Conservation (phyloP, 2,113 vertebrate genomes). For the Cnemophilus loriae region DNA sequence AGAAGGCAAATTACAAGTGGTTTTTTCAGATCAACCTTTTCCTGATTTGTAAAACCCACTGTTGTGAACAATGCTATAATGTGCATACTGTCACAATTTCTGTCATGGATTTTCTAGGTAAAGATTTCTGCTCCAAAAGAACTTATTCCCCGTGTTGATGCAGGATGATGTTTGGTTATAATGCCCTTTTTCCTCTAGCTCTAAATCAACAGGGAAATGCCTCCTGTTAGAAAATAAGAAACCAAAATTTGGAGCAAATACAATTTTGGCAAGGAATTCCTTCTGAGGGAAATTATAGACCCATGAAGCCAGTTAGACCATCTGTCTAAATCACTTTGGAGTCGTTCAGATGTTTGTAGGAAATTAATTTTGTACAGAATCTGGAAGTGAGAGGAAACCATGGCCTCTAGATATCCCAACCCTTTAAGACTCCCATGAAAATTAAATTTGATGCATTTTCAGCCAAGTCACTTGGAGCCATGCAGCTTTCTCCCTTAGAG, state of each 20-base stretch:
- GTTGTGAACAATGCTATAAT: background rate
- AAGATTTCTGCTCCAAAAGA: background rate
- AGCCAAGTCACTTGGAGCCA: background rate
- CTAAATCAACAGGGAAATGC: constrained; percentile 19
- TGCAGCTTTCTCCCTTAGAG: background rate
- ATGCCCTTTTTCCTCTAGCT: background rate
- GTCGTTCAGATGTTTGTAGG: background rate
- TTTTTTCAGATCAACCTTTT: background rate
- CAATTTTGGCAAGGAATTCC: background rate
- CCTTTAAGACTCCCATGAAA: background rate
- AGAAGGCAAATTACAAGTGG: background rate
- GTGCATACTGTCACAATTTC: background rate
- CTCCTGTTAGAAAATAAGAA: constrained; percentile 18
- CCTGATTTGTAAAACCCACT: background rate
- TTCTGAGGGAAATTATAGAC: constrained; percentile 29
- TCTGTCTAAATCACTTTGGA: constrained; percentile 32
- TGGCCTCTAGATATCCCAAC: background rate
- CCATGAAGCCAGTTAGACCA: background rate
- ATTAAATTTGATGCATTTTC: background rate
- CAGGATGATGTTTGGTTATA: background rate
- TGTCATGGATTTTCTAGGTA: background rate
- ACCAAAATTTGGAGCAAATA: constrained; percentile 35
- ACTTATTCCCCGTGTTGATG: background rate
- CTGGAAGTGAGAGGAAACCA: background rate
- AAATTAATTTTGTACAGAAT: constrained; percentile 19